Evolutionary conservation across 2,888 invertebrate genomes (phyloP).

Genomic region (Frankliniella intonsa): DNA sequence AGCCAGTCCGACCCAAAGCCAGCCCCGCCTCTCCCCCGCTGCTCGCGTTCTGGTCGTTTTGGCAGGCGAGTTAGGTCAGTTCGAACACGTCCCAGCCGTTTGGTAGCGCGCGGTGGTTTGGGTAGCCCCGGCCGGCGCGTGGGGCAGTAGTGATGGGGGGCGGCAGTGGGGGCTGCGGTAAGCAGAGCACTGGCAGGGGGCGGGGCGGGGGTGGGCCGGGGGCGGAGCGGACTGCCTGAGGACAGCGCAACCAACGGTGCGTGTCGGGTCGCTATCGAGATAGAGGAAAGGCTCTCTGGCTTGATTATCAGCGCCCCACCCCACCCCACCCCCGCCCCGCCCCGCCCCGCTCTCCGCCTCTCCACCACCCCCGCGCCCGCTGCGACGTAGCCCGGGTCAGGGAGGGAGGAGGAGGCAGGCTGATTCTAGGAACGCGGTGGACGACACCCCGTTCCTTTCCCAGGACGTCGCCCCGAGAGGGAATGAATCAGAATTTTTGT

Average conservation of each 20-base stretch:
- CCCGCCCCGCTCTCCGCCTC: constrained; percentile 1
- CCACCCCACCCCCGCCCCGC: neutral
- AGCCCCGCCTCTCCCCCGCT: neutral
- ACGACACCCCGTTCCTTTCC: constrained; percentile 42
- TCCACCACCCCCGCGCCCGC: constrained; percentile 35
- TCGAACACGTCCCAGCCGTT: neutral
- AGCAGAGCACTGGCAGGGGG: neutral
- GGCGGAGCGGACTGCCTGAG: neutral
- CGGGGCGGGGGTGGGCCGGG: neutral
- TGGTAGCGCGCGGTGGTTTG: neutral
- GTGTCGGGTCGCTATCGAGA: neutral
- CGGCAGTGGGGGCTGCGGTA: neutral
- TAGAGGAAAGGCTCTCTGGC: neutral
- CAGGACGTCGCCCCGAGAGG: constrained; percentile 42
- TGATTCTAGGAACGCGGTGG: constrained; percentile 32
- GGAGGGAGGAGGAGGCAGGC: constrained; percentile 33
- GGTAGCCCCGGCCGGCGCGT: neutral
- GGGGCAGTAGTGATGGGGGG: neutral
- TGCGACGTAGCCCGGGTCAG: constrained; percentile 35
- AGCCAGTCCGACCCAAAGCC: neutral
- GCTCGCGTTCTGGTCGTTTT: neutral
- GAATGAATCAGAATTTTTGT: constrained; percentile 27
- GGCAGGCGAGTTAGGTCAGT: neutral
- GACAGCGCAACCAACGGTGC: constrained; percentile 2
- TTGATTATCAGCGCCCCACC: neutral